A percentile compares a stretch with the other conserved stretches of the same genome.
These are phyloP conservation scores for Brachylomia viminalis DNA, from an alignment of 2,888 invertebrate species.

Conservation along the genomic window DNA sequence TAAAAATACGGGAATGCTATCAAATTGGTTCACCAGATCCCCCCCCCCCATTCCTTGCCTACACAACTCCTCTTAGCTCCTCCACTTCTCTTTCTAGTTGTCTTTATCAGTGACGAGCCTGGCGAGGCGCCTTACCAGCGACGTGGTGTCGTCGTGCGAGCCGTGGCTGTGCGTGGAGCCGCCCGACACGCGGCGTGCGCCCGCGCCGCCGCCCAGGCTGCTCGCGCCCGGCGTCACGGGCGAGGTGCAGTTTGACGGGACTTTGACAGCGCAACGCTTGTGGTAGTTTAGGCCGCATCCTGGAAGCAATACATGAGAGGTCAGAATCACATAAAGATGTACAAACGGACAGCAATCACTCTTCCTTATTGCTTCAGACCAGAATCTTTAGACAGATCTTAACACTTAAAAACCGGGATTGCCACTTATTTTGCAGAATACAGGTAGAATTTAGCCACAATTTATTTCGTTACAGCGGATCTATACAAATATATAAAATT, in stretches of 20 bases:
- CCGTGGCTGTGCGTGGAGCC: slow-evolving; percentile 91
- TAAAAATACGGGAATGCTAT: neutral
- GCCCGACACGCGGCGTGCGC: slow-evolving; percentile 70
- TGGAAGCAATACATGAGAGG: slow-evolving; percentile 77
- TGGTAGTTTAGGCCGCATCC: slow-evolving; percentile 99
- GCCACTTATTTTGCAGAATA: neutral
- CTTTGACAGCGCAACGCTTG: slow-evolving; percentile 98
- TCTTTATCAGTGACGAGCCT: slow-evolving; percentile 89
- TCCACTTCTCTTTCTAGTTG: slow-evolving; percentile 19
- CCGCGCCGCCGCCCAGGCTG: slow-evolving; percentile 73
- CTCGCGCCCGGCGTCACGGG: slow-evolving; percentile 65
- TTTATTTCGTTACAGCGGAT: no score
- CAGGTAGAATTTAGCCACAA: neutral
- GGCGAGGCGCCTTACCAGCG: slow-evolving; percentile 94
- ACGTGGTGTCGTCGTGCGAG: slow-evolving; percentile 89
- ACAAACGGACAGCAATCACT: neutral
- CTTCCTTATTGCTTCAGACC: neutral
- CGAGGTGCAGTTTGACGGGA: slow-evolving; percentile 97
- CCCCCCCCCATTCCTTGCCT: neutral
- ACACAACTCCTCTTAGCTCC: neutral
- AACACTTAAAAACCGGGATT: no score
- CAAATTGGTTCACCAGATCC: neutral
- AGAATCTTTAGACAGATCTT: neutral
- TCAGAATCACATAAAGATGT: neutral
- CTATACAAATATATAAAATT: no score